Conservation (phyloP, 1,140 invertebrate genomes). For the Pogonognathellus flavescens region DNA sequence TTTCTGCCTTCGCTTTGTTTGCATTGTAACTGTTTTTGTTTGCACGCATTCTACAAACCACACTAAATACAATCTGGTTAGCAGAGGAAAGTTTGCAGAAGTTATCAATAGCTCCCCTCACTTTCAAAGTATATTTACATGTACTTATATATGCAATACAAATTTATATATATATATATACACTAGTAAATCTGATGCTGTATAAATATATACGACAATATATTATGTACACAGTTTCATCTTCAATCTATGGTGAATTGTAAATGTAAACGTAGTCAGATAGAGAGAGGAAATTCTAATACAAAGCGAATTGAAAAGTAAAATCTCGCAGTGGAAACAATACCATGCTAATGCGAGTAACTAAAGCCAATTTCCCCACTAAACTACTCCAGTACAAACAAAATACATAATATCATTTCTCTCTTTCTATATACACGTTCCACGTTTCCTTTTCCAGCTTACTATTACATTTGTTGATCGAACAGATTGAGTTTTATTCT, state of each 20-base stretch:
- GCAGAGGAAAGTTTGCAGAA: slow-evolving; percentile 1
- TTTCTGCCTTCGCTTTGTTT: no score
- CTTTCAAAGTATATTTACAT: background rate
- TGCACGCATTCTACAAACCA: background rate
- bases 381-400: background rate
- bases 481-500: no score
- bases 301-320: slow-evolving; percentile 30
- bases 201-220: background rate
- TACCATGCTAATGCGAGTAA: background rate
- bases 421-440: background rate
- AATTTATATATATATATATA: background rate
- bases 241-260: no score
- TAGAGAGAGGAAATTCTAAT: background rate
- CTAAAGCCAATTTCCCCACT: slow-evolving; percentile 3
- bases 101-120: slow-evolving; percentile 2
- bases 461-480: no score
- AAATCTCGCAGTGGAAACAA: slow-evolving; percentile 2
- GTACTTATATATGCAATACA: background rate
- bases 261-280: background rate
- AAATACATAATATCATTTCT: background rate
- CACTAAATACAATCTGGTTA: slow-evolving; percentile 33
- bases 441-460: background rate
- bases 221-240: no score
- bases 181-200: background rate
- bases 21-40: no score